phyloP scores from a whole-genome alignment of 2,888 invertebrate species.

The Tinea semifulvella region DNA sequence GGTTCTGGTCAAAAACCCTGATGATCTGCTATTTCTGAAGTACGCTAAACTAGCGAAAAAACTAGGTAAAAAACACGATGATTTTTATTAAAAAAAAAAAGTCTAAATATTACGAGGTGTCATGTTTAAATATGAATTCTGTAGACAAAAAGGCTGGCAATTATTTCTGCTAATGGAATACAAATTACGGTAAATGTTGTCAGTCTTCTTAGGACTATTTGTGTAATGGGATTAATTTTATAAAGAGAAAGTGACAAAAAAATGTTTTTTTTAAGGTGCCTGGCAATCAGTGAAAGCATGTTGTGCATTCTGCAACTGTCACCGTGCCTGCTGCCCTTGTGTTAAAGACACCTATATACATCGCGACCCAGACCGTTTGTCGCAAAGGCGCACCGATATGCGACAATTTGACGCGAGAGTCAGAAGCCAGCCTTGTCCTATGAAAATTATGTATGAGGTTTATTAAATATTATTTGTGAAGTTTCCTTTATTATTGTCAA shows the following conservation, averaged over 20 bases:
- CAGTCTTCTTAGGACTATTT: too few species aligned
- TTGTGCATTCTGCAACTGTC: constrained; percentile 36
- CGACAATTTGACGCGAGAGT: constrained; percentile 36
- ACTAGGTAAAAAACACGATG: not conserved
- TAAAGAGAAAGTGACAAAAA: too few species aligned
- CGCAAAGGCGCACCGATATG: constrained; percentile 32
- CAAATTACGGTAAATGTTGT: too few species aligned
- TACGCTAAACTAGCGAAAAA: not conserved
- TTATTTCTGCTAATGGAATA: too few species aligned
- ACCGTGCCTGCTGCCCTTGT: constrained; percentile 31
- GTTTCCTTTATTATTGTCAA: too few species aligned
- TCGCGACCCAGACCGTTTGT: constrained; percentile 31
- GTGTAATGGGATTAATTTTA: too few species aligned
- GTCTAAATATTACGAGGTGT: too few species aligned
- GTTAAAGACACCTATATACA: constrained; percentile 27
- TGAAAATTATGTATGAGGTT: constrained; percentile 13
- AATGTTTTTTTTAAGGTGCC: constrained; percentile 29
- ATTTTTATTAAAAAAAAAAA: too few species aligned
- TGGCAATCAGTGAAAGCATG: constrained; percentile 30
- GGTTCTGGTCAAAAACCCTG: too few species aligned
- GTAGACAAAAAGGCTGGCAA: too few species aligned
- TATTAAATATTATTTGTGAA: not conserved
- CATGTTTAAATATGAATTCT: too few species aligned
- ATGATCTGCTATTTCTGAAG: not conserved
- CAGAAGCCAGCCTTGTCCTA: not conserved